Base-by-base conservation (phyloP, 2,113 vertebrate species). In the Orycteropus afer region DNA sequence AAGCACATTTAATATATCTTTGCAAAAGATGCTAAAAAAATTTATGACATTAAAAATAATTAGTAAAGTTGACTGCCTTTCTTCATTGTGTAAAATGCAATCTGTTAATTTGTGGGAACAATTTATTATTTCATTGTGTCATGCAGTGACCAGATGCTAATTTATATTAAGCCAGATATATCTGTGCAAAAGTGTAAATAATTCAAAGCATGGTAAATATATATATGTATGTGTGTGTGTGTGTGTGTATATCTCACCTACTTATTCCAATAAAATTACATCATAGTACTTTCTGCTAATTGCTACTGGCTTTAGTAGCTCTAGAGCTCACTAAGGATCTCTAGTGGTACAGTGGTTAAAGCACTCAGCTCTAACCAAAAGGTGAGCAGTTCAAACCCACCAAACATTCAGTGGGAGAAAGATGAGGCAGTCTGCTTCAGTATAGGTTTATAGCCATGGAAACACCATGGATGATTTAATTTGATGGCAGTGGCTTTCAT, bases 271-370 rank as follows among this genome's bases (percentile, higher is more conserved):
- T 93, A 91, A 97, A 97, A 96, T 94, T 98, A 74, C 93, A 96
- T 98, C 91, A 61, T 95, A 95, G 51, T 93, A 73, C 96, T 97
- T 96, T 97, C 95, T 98, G 92, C 94, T 98, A 95, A 98, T 98
- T 96, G 91, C 2, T 86, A 47, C 90, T 97, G 95, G 95, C 97
- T 98, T 98, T 97, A 49, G 85, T 95, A 90, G n/a, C n/a, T n/a
- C n/a, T n/a, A n/a, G n/a, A n/a, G n/a, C n/a, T n/a, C n/a, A n/a
- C n/a, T n/a, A n/a, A n/a, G n/a, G n/a, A n/a, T n/a, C n/a, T n/a
- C n/a, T n/a, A n/a, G n/a, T n/a, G n/a, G n/a, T n/a, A n/a, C n/a
- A n/a, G n/a, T n/a, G n/a, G n/a, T n/a, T n/a, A n/a, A n/a, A n/a
- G n/a, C n/a, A n/a, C n/a, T n/a, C n/a, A n/a, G n/a, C n/a, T n/a